Base-by-base conservation (phyloP, 2,797 vertebrate species). In the Crax fasciolata region DNA sequence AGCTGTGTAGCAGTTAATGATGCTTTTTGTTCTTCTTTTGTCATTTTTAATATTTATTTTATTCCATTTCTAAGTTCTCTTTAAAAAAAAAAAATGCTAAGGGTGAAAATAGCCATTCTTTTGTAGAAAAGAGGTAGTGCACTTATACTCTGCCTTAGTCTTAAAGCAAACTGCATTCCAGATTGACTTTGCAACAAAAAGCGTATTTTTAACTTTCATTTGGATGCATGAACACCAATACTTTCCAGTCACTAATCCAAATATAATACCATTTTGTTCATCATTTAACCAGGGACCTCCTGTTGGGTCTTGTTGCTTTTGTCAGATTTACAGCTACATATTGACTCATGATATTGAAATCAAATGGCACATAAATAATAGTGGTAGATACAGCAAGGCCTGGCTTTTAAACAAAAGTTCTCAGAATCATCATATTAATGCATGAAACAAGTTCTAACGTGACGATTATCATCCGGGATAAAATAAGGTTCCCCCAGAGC, bases 1-100 rank as follows among this genome's bases (percentile, higher is more conserved):
- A 94, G 92, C 91, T 96, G 94, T 86, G 89, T 82, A 86, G 84
- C 62, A 76, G 70, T 89, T 93, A 94, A 94, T 55, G 43, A 97
- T 74, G 49, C 41, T 83, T 96, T 95, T 93, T 89, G 74, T 84
- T 93, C 73, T 89, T 62, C 75, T 89, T 95, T 92, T 91, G 62
- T 94, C 32, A 89, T 93, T 87, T 95, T 91, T 87, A 89, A 73
- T 92, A 93, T 95, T 96, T 93, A 89, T 86, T 94, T 93, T 78
- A 74, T 92, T 89, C 57, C 7, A 9, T 13, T 58, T 92, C 39
- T 27, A 13, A 20, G 6, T 6, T 30, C 68, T 55, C 25, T 49
- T 58, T 25, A 19, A 39, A 46, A 46, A 21, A 77, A 39, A 66
- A 44, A 17, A 35, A 6, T 13, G 8, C 15, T 46, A 70, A 58